These are phyloP conservation scores for Arrhamphus sclerolepis DNA, from an alignment of 2,797 vertebrate species.

Conservation along the genomic window DNA sequence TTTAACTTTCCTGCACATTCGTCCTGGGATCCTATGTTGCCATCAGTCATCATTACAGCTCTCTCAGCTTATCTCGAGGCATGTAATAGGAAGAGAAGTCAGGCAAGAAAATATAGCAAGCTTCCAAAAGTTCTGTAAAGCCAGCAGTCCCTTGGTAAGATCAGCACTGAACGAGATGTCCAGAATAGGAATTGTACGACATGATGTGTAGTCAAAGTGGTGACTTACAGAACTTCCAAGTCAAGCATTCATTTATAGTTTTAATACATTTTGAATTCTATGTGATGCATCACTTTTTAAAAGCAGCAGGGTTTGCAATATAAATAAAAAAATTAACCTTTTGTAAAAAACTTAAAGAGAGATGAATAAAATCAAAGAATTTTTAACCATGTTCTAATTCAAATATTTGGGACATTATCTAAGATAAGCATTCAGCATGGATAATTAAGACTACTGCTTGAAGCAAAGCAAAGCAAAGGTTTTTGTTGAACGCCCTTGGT, in stretches of 20 bases:
- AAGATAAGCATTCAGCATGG: too few relatives aligned
- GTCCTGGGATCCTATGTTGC: slow-evolving; percentile 51
- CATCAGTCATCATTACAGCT: slow-evolving; percentile 74
- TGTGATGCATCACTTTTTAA: too few relatives aligned
- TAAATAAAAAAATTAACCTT: too few relatives aligned
- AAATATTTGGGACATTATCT: too few relatives aligned
- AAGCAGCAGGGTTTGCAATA: neutral
- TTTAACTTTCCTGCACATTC: slow-evolving; percentile 38
- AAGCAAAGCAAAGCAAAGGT: slow-evolving; percentile 10
- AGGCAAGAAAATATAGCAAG: slow-evolving; percentile 54
- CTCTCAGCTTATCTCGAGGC: slow-evolving; percentile 60
- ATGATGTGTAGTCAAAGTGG: slow-evolving; percentile 23
- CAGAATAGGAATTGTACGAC: slow-evolving; percentile 52
- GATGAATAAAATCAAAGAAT: too few relatives aligned
- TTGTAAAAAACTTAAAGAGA: too few relatives aligned
- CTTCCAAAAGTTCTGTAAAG: slow-evolving; percentile 50
- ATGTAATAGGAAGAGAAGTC: slow-evolving; percentile 60
- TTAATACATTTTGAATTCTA: neutral
- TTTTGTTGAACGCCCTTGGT: slow-evolving; percentile 15
- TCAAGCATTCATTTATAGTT: too few relatives aligned
- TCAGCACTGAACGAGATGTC: slow-evolving; percentile 35
- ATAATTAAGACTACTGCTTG: neutral
- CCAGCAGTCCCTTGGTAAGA: slow-evolving; percentile 39
- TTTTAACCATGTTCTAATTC: neutral
- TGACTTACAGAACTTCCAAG: slow-evolving; percentile 12